A percentile compares a stretch with the other conserved stretches of the same genome.
Conservation (phyloP, 2,113 vertebrate genomes). For the Zapus hudsonius region DNA sequence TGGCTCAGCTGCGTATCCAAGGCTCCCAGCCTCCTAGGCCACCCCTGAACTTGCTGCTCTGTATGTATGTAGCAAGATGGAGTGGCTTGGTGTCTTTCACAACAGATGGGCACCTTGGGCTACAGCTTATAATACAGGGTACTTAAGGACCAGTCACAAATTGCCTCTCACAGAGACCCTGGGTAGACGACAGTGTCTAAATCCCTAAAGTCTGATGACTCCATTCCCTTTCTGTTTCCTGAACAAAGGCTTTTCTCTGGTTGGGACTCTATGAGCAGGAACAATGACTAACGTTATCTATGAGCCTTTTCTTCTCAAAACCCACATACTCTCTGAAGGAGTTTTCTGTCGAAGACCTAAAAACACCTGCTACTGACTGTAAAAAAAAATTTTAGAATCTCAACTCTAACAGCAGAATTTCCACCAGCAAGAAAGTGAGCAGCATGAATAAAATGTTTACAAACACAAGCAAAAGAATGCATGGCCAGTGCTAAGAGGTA, state of each 20-base stretch:
- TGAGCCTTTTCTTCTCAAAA: not conserved
- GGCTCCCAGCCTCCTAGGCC: not conserved
- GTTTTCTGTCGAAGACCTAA: conserved; percentile 36
- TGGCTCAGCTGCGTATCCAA: fast-evolving
- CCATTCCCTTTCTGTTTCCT: not conserved
- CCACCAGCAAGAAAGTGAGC: not conserved
- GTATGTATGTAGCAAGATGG: too few relatives aligned
- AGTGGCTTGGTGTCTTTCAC: conserved; percentile 35
- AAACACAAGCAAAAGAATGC: not conserved
- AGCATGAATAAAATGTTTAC: not conserved
- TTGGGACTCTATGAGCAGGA: not conserved
- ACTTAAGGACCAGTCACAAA: not conserved
- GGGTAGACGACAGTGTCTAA: not conserved
- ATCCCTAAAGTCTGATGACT: not conserved
- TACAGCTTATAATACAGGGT: not conserved
- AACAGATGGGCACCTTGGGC: not conserved
- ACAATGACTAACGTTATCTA: not conserved
- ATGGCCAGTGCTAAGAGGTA: not conserved
- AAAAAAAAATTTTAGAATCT: not conserved
- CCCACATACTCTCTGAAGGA: not conserved
- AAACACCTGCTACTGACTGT: not conserved
- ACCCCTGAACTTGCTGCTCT: fast-evolving
- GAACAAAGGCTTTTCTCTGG: not conserved
- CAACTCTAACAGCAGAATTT: not conserved
- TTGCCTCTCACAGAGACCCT: not conserved